Evolutionary conservation across 2,888 invertebrate genomes (phyloP).

Genomic region (Philereme vetulata): DNA sequence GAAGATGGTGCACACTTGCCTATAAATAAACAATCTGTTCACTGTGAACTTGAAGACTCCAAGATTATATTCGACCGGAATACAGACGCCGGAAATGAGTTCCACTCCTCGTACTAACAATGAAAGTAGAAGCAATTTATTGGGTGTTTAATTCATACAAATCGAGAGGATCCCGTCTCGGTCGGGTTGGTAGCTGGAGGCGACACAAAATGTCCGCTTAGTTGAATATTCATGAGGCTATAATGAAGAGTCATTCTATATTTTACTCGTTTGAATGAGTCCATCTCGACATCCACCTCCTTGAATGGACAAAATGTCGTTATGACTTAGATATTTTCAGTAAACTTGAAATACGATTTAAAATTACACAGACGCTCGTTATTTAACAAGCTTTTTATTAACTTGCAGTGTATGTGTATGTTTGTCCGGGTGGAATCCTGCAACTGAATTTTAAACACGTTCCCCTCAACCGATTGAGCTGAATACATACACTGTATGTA

Average conservation of each 20-base stretch:
- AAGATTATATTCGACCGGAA: too few relatives aligned
- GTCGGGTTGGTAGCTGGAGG: conserved; percentile 35
- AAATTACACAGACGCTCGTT: too few relatives aligned
- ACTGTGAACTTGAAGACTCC: background rate
- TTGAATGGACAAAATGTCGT: conserved; percentile 36
- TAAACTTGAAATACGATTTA: background rate
- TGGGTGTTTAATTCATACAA: conserved; percentile 10
- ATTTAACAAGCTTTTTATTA: too few relatives aligned
- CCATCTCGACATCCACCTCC: conserved; percentile 42
- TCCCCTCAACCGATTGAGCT: too few relatives aligned
- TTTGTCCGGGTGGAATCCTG: too few relatives aligned
- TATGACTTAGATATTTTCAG: background rate
- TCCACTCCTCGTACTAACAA: too few relatives aligned
- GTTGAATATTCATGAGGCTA: conserved; percentile 67
- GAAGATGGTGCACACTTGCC: too few relatives aligned
- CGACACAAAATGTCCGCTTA: conserved; percentile 48
- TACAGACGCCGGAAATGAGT: too few relatives aligned
- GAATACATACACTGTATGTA: too few relatives aligned
- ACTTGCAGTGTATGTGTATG: too few relatives aligned
- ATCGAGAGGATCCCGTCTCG: conserved; percentile 4
- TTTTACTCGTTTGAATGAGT: conserved; percentile 54
- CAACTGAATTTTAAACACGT: too few relatives aligned
- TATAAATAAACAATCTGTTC: background rate
- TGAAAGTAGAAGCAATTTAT: too few relatives aligned
- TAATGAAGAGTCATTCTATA: conserved; percentile 68